Conservation (phyloP, 1,140 invertebrate genomes). For the Habropoda laboriosa region DNA sequence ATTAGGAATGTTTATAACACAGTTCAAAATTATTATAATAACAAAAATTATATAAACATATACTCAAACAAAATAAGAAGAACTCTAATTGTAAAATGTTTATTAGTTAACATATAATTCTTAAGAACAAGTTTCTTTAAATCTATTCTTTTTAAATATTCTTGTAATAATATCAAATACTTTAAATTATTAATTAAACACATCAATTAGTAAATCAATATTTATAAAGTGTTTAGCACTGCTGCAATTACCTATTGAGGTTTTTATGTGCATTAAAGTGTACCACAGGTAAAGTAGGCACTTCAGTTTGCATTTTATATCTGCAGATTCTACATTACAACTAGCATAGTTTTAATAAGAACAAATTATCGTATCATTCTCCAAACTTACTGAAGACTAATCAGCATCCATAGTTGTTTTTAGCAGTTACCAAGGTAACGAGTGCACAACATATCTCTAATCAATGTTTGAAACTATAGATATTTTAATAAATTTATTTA, state of each 20-base stretch:
- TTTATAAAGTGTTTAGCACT: constrained; percentile 48
- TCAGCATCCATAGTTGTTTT: constrained; percentile 70
- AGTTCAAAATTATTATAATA: background rate
- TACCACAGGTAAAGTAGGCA: constrained; percentile 76
- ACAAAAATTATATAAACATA: background rate
- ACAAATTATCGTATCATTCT: constrained; percentile 41
- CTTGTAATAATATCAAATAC: background rate
- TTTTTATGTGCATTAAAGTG: constrained; percentile 71
- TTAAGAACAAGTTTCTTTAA: background rate
- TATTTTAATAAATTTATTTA: background rate
- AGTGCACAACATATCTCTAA: constrained; percentile 48
- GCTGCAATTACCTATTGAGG: constrained; percentile 72
- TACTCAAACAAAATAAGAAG: background rate
- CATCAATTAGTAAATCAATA: background rate
- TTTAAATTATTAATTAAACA: background rate
- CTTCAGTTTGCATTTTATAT: constrained; percentile 79
- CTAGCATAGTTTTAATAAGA: constrained; percentile 37
- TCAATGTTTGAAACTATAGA: constrained; percentile 37
- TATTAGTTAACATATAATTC: background rate
- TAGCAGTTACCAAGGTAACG: constrained; percentile 61
- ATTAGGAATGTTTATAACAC: background rate
- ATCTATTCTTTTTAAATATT: background rate
- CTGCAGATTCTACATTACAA: constrained; percentile 48
- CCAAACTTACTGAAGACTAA: constrained; percentile 48
- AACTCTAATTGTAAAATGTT: background rate